Evolutionary conservation across 2,888 invertebrate species (phyloP).

Genomic region (Tipula vernalis): DNA sequence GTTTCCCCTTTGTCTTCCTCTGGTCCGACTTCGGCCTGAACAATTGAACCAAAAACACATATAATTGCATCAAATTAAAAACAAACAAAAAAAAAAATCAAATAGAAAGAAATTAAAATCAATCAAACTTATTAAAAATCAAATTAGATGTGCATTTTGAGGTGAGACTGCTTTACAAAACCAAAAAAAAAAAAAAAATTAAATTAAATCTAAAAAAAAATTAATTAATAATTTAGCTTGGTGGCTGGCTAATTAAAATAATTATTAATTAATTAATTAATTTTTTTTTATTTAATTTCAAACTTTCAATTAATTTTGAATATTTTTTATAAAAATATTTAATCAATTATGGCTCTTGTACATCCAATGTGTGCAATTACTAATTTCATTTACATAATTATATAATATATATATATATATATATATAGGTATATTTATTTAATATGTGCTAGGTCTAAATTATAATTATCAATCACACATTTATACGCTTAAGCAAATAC

Average conservation of each 20-base stretch:
- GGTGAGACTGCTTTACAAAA: not conserved
- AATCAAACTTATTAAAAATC: conserved; percentile 4
- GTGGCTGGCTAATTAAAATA: not conserved
- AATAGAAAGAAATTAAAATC: not conserved
- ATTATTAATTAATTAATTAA: not conserved
- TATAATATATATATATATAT: not conserved
- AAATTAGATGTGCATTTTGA: not conserved
- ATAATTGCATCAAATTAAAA: not conserved
- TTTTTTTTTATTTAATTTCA: not conserved
- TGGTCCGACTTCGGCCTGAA: not conserved
- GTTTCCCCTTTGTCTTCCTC: conserved; percentile 8
- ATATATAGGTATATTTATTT: not conserved
- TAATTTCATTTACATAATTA: not conserved
- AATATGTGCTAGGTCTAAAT: not conserved
- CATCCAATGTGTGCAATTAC: conserved; percentile 4
- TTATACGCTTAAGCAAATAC: not conserved
- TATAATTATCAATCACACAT: not conserved
- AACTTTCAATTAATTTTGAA: not conserved
- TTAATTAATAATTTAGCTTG: not conserved
- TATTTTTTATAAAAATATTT: not conserved
- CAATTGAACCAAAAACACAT: not conserved
- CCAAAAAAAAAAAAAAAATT: not conserved
- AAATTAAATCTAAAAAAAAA: not conserved
- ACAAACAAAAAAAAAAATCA: not conserved
- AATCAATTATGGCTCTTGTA: not conserved